Evolutionary conservation across 2,888 invertebrate species (phyloP).

Genomic region (Philereme vetulata): DNA sequence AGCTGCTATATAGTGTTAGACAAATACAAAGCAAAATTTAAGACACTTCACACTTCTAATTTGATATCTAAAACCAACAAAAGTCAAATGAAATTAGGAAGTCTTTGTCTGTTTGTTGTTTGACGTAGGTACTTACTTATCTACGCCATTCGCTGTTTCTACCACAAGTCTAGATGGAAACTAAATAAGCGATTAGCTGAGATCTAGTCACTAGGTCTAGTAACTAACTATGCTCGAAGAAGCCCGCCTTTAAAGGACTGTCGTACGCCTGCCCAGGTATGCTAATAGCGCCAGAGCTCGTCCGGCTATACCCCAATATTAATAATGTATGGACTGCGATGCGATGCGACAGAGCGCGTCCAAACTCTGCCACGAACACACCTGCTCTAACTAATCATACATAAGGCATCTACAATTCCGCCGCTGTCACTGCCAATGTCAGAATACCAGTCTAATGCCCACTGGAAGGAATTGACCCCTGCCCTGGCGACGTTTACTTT

Average conservation of each 20-base stretch:
- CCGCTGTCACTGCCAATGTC: slow-evolving; percentile 16
- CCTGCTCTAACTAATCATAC: slow-evolving; percentile 31
- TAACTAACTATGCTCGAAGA: slow-evolving; percentile 5
- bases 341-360: slow-evolving; percentile 40
- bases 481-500: slow-evolving; percentile 21
- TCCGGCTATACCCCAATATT: slow-evolving; percentile 45
- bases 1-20: no score
- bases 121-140: no score
- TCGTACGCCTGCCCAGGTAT: slow-evolving; percentile 38
- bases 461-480: slow-evolving; percentile 19
- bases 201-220: slow-evolving; percentile 2
- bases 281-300: slow-evolving; percentile 43
- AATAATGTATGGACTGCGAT: slow-evolving; percentile 56
- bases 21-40: no score
- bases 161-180: no score
- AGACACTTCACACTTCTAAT: no score
- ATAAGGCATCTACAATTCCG: slow-evolving; percentile 28
- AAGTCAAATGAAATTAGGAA: no score
- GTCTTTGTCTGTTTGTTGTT: no score
- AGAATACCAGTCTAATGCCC: slow-evolving; percentile 12
- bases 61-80: no score
- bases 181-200: no score
- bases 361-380: slow-evolving; percentile 31
- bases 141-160: no score
- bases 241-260: slow-evolving; percentile 8